Base-by-base conservation (phyloP, 2,797 vertebrate genomes). In the Sciurus vulgaris region DNA sequence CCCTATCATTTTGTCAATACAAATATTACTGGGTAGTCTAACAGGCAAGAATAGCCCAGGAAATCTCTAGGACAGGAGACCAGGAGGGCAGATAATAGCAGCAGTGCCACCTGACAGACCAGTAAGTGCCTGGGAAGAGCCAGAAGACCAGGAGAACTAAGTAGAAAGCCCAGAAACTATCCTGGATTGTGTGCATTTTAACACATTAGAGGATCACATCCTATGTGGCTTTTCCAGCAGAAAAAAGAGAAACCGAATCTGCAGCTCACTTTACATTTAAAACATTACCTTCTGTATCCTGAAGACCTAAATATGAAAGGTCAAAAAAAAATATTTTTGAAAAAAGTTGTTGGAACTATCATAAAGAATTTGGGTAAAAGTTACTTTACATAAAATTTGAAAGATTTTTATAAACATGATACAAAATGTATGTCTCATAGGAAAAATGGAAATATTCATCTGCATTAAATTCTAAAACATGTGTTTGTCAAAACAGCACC, bases 341-440 rank as follows among this genome's bases (percentile, higher is more conserved):
- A 79, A 56, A 73, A 38, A 81, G 86, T 33, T 76, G 4, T 70
- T 81, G 30, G 30, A 61, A 14, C 20, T 38, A 54, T 33, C 41
- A 35, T 90, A 82, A 54, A 77, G 81, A 83, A 56, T 86, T 70
- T 70, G n/a, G n/a, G 22, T 69, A 74, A 59, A 78, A 65, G 1
- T 20, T 65, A 69, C 89, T 59, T 92, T 79, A 94, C 49, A 85
- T 54, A 63, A 81, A 51, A 54, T 81, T 69, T 89, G 20, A 76
- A 86, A 82, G 22, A 92, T 33, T n/a, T 38, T 85, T 86, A 59
- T 77, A 69, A 90, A 65, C 26, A 89, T 5, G 44, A 78, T 47
- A 56, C 3, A 69, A 84, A 81, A 81, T 86, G 15, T 41, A 22
- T 44, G 56, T 86, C 12, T 44, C 76, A 90, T 2, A 77, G 49